Base-by-base conservation (phyloP, 2,888 invertebrate genomes). In the Campopleginae sp. region DNA sequence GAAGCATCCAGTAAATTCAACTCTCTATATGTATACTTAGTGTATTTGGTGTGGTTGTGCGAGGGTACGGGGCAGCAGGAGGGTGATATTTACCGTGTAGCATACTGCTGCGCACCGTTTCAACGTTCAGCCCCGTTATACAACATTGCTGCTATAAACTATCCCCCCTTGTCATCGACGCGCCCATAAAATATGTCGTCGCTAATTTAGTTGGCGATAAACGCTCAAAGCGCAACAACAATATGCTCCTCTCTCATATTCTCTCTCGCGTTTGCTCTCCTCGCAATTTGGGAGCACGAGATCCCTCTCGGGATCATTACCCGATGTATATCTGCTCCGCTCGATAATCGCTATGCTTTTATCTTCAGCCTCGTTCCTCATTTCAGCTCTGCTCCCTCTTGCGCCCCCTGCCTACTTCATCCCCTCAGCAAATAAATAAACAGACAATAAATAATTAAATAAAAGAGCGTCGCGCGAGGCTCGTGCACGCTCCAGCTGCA, bases 151-250 rank as follows among this genome's bases (percentile, higher is more conserved):
- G 74, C 85, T 76, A 82, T 85, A 85, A 85, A 85, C 85, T 85
- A 85, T 48, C 82, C 38, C 77, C 38, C 72, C 82, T 80, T 85
- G 85, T 85, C 85, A 85, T 85, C 85, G 85, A 85, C 82, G 82
- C 76, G 71, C 72, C 82, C 85, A 74, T 85, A 82, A 85, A 85
- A 85, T 85, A 85, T 85, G 85, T 85, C 82, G 85, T 68, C 85
- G 79, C 85, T 85, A 85, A 85, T 85, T 85, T 85, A 85, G 82
- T 80, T 77, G 71, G 71, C 85, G 85, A 85, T 85, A 85, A 85
- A 85, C 85, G 85, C 77, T 68, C 81, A 85, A 81, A 85, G 84
- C 84, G 71, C 81, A 81, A 81, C 78, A 85, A 78, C 81, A 77
- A 84, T 84, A 84, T 84, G 80, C 72, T 72, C 77, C 77, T 74